Evolutionary conservation across 1,140 invertebrate species (phyloP).

Genomic region (Brachionus koreanus): DNA sequence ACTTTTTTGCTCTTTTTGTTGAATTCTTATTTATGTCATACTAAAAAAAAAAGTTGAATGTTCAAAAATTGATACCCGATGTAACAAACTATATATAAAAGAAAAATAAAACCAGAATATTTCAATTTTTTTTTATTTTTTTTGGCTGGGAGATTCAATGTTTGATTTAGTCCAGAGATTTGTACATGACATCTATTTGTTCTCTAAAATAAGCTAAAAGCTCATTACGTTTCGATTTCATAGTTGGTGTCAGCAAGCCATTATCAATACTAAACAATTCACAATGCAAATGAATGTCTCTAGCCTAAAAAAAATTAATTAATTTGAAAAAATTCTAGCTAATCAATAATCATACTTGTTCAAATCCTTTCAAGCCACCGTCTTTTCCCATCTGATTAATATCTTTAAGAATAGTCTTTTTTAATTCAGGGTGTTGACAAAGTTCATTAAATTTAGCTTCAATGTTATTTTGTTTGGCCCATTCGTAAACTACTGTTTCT

Average conservation of each 20-base stretch:
- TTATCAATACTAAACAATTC: conserved; percentile 94
- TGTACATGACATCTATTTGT: conserved; percentile 37
- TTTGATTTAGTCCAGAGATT: conserved; percentile 5
- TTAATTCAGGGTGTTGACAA: conserved; percentile 75
- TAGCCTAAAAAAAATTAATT: conserved; percentile 67
- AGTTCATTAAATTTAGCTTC: conserved; percentile 82
- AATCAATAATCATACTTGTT: conserved; percentile 70
- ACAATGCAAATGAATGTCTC: conserved; percentile 86
- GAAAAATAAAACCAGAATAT: background rate
- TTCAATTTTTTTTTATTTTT: background rate
- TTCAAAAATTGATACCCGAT: background rate
- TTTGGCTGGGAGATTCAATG: background rate
- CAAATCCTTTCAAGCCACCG: conserved; percentile 85
- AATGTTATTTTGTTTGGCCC: conserved; percentile 73
- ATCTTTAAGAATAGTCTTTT: conserved; percentile 82
- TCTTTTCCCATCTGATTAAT: conserved; percentile 80
- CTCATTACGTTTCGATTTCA: conserved; percentile 77
- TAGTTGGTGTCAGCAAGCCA: conserved; percentile 87
- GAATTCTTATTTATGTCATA: background rate
- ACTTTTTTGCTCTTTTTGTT: background rate
- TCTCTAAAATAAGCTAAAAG: conserved; percentile 2
- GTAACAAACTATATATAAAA: background rate
- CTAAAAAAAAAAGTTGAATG: background rate
- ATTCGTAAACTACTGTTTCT: conserved; percentile 81
- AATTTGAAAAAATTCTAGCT: background rate